A percentile compares a stretch with the other conserved stretches of the same genome.
Conservation (phyloP, 2,888 invertebrate genomes). For the Ophraella communa region DNA sequence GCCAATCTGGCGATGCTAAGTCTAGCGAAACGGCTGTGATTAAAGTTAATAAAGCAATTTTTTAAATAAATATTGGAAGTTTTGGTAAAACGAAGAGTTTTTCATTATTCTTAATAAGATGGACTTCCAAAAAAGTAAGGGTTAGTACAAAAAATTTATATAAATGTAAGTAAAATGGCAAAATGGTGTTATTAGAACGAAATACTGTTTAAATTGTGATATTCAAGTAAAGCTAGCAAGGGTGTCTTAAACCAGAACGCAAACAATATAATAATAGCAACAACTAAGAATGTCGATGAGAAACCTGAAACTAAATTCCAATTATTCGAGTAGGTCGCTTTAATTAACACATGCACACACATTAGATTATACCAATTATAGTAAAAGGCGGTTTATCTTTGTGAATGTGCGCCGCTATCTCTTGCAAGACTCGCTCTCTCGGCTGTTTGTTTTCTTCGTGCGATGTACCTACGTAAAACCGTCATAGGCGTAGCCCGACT, state of each 20-base stretch:
- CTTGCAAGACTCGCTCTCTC: constrained; percentile 25
- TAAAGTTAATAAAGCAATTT: too few relatives aligned
- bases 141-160: too few relatives aligned
- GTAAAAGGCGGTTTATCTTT: constrained; percentile 44
- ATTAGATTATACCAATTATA: constrained; percentile 46
- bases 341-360: constrained; percentile 49
- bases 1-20: too few relatives aligned
- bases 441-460: constrained; percentile 10
- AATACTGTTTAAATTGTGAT: too few relatives aligned
- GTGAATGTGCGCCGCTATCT: constrained; percentile 42
- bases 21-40: too few relatives aligned
- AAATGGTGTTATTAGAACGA: too few relatives aligned
- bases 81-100: too few relatives aligned
- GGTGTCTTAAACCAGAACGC: not conserved
- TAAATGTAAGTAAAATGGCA: too few relatives aligned
- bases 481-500: not conserved
- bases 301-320: constrained; percentile 44
- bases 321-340: constrained; percentile 43
- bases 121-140: too few relatives aligned
- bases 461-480: not conserved
- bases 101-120: too few relatives aligned
- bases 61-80: too few relatives aligned
- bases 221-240: not conserved
- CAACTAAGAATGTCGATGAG: constrained; percentile 16
- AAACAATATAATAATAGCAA: not conserved